Conservation (phyloP, 2,113 vertebrate genomes). For the Sander lucioperca region DNA sequence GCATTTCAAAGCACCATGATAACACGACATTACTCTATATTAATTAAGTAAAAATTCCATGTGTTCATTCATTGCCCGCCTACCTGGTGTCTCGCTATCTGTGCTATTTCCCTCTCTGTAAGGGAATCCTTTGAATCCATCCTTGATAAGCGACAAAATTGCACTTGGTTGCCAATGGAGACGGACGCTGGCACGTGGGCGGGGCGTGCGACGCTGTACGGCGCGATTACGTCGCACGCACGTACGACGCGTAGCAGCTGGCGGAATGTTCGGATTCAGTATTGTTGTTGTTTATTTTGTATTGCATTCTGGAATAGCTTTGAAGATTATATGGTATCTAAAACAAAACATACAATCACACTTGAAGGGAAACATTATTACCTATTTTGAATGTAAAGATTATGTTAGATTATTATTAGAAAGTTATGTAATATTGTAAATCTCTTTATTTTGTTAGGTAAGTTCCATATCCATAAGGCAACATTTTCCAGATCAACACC, state of each 20-base stretch:
- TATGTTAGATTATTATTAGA: too few relatives aligned
- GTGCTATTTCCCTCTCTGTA: slow-evolving; percentile 22
- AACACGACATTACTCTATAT: not conserved
- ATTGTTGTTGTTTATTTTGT: too few relatives aligned
- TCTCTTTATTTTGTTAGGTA: too few relatives aligned
- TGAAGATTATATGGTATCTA: too few relatives aligned
- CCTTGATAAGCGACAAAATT: fast-evolving
- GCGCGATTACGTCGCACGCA: slow-evolving; percentile 17
- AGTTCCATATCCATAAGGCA: too few relatives aligned
- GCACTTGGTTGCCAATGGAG: slow-evolving; percentile 44
- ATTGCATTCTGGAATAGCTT: too few relatives aligned
- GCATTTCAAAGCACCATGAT: not conserved
- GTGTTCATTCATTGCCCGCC: not conserved
- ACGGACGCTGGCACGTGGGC: not conserved
- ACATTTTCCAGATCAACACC: too few relatives aligned
- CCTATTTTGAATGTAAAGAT: too few relatives aligned
- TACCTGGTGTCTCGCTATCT: slow-evolving; percentile 45
- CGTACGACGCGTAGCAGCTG: not conserved
- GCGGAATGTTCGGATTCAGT: not conserved
- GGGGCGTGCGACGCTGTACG: not conserved
- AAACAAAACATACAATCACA: too few relatives aligned
- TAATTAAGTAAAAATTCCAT: not conserved
- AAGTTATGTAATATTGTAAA: too few relatives aligned
- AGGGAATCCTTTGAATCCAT: slow-evolving; percentile 57
- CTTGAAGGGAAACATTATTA: too few relatives aligned